These are phyloP conservation scores for Sylvilagus bachmani DNA, from an alignment of 2,113 vertebrate genomes.

Conservation along the genomic window DNA sequence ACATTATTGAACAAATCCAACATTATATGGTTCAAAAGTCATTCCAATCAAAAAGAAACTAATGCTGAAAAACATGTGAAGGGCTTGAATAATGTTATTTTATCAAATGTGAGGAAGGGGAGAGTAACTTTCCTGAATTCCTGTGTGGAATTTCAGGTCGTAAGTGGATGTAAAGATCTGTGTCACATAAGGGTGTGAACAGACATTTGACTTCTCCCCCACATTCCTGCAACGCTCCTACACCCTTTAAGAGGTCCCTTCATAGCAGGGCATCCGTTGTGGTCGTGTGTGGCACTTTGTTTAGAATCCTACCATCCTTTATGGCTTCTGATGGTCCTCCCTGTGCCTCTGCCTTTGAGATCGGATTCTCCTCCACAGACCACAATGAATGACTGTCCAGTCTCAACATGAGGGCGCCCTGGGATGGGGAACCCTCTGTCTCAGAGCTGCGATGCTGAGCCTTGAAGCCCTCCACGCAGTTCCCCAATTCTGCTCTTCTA, in stretches of 20 bases:
- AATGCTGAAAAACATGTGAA: background rate
- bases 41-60: constrained; percentile 4
- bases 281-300: background rate
- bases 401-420: background rate
- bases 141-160: background rate
- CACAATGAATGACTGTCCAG: background rate
- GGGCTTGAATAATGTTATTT: background rate
- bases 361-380: background rate
- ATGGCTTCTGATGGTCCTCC: background rate
- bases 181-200: background rate
- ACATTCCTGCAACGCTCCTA: background rate
- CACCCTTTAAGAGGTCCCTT: background rate
- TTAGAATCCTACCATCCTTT: background rate
- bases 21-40: constrained; percentile 34
- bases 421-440: no score
- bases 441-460: background rate
- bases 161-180: background rate
- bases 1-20: background rate
- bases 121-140: background rate
- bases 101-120: background rate
- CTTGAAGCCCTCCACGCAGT: background rate
- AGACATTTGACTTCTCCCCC: background rate
- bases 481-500: background rate
- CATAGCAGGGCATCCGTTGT: background rate
- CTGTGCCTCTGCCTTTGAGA: background rate